Conservation (phyloP, 2,888 invertebrate species). For the Bruchidius siliquastri region DNA sequence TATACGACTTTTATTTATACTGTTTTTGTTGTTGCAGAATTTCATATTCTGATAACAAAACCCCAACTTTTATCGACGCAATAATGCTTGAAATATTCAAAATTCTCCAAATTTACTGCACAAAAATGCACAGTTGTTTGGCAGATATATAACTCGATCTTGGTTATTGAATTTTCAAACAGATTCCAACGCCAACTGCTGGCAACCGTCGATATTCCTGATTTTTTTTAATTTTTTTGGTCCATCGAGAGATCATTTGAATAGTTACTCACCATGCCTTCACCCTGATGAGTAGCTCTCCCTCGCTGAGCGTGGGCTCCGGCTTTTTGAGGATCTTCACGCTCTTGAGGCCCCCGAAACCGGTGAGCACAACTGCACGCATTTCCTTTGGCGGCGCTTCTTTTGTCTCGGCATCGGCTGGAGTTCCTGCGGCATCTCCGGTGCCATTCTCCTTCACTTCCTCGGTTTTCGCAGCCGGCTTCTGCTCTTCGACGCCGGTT, state of each 20-base stretch:
- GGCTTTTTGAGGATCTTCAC: conserved; percentile 79
- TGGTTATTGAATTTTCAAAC: background rate
- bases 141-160: background rate
- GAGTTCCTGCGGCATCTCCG: conserved; percentile 43
- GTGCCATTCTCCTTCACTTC: conserved; percentile 48
- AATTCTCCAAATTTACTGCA: too few species aligned
- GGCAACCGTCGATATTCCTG: background rate
- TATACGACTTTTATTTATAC: too few species aligned
- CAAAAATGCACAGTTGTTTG: background rate
- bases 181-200: background rate
- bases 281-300: conserved; percentile 77
- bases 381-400: conserved; percentile 72
- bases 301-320: conserved; percentile 65
- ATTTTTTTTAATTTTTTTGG: background rate
- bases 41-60: too few species aligned
- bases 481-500: conserved; percentile 29
- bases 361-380: conserved; percentile 78
- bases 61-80: too few species aligned
- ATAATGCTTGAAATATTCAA: too few species aligned
- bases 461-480: conserved; percentile 28
- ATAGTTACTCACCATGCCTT: conserved; percentile 74
- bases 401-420: conserved; percentile 32
- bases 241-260: background rate
- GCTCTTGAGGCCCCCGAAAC: conserved; percentile 81
- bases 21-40: too few species aligned